Conservation (phyloP, 2,888 invertebrate species). For the Drepana falcataria region DNA sequence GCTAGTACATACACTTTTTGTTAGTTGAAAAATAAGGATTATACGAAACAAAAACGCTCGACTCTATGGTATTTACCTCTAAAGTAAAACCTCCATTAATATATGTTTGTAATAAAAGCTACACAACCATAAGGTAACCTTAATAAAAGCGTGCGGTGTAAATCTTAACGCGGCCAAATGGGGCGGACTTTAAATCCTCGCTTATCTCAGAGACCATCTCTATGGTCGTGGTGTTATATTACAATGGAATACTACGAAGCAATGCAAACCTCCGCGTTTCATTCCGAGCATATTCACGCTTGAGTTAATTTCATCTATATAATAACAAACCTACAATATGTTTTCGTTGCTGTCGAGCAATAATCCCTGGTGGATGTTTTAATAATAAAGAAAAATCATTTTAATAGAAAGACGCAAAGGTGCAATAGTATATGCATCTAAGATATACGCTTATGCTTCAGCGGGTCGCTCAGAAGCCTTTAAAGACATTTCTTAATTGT, state of each 20-base stretch:
- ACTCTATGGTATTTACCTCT: too few relatives aligned
- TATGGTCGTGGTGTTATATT: conserved; percentile 48
- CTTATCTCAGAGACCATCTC: conserved; percentile 63
- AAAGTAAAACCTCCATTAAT: not conserved
- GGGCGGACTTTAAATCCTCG: conserved; percentile 48
- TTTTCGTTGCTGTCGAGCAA: conserved; percentile 20
- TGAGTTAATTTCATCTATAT: conserved; percentile 50
- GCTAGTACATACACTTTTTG: too few relatives aligned
- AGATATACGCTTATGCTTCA: conserved; percentile 23
- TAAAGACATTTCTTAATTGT: too few relatives aligned
- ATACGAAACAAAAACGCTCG: too few relatives aligned
- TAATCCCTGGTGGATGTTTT: conserved; percentile 29
- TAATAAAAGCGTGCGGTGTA: conserved; percentile 37
- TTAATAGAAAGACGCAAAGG: conserved; percentile 18
- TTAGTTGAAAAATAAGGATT: too few relatives aligned
- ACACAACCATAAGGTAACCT: conserved; percentile 33
- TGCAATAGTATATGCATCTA: conserved; percentile 35
- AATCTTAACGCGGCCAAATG: conserved; percentile 37
- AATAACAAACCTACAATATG: conserved; percentile 28
- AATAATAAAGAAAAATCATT: conserved; percentile 20
- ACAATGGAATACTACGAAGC: conserved; percentile 46
- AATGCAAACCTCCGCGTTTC: conserved; percentile 39
- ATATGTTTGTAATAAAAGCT: conserved; percentile 22
- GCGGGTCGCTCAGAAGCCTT: conserved; percentile 8
- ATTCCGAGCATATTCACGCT: conserved; percentile 55